Evolutionary conservation across 2,888 invertebrate genomes (phyloP).

Genomic region (Embidobia sp.): DNA sequence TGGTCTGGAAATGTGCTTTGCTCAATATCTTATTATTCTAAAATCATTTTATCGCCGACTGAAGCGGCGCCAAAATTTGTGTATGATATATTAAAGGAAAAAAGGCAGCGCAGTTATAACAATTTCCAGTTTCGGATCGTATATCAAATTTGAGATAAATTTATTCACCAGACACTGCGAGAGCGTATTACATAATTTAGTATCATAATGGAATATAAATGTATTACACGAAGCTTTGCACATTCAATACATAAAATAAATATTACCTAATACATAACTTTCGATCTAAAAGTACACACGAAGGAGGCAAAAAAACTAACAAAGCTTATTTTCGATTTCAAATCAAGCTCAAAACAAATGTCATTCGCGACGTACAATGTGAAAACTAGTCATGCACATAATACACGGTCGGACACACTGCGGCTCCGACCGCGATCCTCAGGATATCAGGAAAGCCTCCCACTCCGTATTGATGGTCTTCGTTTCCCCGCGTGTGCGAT

Average conservation of each 20-base stretch:
- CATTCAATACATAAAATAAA: conserved; percentile 10
- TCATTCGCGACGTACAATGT: conserved; percentile 38
- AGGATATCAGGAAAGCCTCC: conserved; percentile 44
- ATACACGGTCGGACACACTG: conserved; percentile 39
- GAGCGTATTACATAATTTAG: not conserved
- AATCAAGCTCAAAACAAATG: conserved; percentile 28
- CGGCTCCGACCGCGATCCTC: conserved; percentile 33
- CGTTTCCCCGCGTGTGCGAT: too few relatives aligned
- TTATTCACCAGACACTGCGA: not conserved
- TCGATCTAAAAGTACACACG: not conserved
- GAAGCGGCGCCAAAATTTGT: too few relatives aligned
- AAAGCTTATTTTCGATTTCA: conserved; percentile 20
- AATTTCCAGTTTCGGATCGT: too few relatives aligned
- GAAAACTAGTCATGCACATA: conserved; percentile 49
- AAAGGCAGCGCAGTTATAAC: not conserved
- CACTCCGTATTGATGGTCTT: too few relatives aligned
- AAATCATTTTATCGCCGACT: too few relatives aligned
- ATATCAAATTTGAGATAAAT: not conserved
- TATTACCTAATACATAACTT: not conserved
- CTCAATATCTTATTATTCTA: not conserved
- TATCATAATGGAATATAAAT: conserved; percentile 9
- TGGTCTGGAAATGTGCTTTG: not conserved
- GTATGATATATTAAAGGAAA: not conserved
- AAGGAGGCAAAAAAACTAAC: not conserved
- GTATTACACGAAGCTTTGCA: conserved; percentile 2